Evolutionary conservation across 2,113 vertebrate genomes (phyloP).

Genomic region (Scolopax mira): DNA sequence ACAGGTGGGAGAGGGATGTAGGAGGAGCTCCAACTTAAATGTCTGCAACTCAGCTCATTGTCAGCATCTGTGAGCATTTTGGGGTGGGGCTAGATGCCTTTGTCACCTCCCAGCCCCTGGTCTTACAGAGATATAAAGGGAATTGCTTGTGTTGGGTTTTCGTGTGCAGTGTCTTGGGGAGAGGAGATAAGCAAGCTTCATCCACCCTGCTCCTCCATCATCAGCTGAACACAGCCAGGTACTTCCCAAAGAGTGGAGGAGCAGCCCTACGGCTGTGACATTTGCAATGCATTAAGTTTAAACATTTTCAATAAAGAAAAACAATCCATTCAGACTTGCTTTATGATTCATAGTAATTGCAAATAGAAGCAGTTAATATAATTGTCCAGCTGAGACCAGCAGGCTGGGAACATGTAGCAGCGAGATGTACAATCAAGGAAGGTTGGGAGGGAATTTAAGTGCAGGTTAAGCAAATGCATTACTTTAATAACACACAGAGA

Average conservation of each 20-base stretch:
- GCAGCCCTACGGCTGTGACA: background rate
- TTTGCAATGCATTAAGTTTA: conserved; percentile 65
- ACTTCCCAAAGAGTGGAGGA: background rate
- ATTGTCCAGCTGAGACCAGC: conserved; percentile 62
- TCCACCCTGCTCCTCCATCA: background rate
- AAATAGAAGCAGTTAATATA: conserved; percentile 55
- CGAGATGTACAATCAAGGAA: conserved; percentile 56
- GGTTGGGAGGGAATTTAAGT: conserved; percentile 48
- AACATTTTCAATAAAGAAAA: conserved; percentile 71
- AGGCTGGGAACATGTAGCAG: conserved; percentile 37
- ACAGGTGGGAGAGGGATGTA: rapidly evolving
- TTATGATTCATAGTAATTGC: conserved; percentile 68
- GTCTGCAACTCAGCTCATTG: background rate
- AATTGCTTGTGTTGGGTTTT: rapidly evolving
- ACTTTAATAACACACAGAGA: conserved; percentile 70
- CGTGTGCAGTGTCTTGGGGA: rapidly evolving
- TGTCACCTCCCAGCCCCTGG: background rate
- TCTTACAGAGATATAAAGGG: rapidly evolving
- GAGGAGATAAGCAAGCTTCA: background rate
- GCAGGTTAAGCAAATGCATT: conserved; percentile 73
- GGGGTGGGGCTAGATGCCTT: background rate
- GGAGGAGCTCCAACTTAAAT: background rate
- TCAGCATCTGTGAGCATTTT: background rate
- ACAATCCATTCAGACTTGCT: conserved; percentile 38
- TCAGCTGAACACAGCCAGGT: background rate